Evolutionary conservation across 2,113 vertebrate species (phyloP).

Genomic region (Castor canadensis): DNA sequence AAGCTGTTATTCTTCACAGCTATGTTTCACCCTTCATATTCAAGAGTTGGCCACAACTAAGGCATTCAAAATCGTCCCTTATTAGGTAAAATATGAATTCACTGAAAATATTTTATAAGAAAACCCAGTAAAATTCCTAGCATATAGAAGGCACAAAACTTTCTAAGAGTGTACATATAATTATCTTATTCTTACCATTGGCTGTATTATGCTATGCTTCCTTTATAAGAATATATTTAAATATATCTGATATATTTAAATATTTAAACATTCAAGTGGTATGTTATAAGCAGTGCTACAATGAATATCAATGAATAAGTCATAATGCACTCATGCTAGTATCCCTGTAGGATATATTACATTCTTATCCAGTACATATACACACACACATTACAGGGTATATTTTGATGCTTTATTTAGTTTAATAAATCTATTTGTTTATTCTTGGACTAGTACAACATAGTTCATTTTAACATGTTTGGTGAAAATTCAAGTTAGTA

Average conservation of each 20-base stretch:
- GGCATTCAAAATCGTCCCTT: not conserved
- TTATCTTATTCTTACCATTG: slow-evolving; percentile 30
- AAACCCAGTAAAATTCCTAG: not conserved
- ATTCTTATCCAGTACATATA: not conserved
- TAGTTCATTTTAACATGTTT: not conserved
- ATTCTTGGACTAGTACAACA: slow-evolving; percentile 3
- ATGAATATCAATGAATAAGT: not conserved
- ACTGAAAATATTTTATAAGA: slow-evolving; percentile 45
- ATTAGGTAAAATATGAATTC: slow-evolving; percentile 14
- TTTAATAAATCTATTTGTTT: slow-evolving; percentile 9
- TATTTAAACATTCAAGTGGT: not conserved
- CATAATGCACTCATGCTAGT: not conserved
- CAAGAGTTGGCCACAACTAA: not conserved
- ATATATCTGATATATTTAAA: slow-evolving; percentile 5
- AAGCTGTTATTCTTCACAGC: not conserved
- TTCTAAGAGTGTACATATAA: not conserved
- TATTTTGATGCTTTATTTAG: slow-evolving; percentile 15
- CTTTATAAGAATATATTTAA: slow-evolving; percentile 42
- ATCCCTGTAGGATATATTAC: not conserved
- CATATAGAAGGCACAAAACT: not conserved
- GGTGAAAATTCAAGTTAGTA: slow-evolving; percentile 31
- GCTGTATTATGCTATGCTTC: not conserved
- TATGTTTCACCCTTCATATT: not conserved
- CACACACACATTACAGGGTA: not conserved
- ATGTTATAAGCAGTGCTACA: not conserved